phyloP scores from a whole-genome alignment of 2,888 invertebrate genomes.

The Tinea trinotella region DNA sequence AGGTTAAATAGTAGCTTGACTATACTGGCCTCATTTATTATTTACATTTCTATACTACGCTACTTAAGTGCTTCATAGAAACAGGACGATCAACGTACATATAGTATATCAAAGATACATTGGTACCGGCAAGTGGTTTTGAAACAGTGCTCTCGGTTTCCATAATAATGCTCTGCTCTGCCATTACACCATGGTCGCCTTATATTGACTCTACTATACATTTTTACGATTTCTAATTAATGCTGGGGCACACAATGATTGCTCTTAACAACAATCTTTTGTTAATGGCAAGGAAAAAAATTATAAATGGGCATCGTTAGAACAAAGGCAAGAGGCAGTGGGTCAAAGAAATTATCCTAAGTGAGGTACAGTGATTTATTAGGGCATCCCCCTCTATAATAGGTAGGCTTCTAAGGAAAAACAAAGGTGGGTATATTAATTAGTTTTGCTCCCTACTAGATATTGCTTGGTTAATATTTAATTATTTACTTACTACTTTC shows the following conservation, averaged over 20 bases:
- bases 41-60: no score
- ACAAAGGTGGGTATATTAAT: slow-evolving; percentile 15
- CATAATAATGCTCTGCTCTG: no score
- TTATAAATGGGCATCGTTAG: slow-evolving; percentile 28
- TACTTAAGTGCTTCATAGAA: no score
- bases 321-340: slow-evolving; percentile 35
- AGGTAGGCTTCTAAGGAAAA: slow-evolving; percentile 14
- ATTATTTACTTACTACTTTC: not conserved
- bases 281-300: slow-evolving; percentile 28
- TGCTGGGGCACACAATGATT: not conserved
- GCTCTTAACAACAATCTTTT: not conserved
- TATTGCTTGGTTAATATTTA: not conserved
- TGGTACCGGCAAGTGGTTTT: no score
- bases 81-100: no score
- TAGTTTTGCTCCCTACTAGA: not conserved
- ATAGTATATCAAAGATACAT: no score
- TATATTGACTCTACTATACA: no score
- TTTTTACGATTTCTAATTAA: not conserved
- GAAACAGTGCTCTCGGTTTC: no score
- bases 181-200: no score
- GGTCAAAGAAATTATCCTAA: slow-evolving; percentile 48
- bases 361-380: slow-evolving; percentile 31
- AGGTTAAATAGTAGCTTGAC: no score
- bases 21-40: no score
- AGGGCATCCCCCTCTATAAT: slow-evolving; percentile 3